Percentiles rank a stretch among this genome's conserved stretches.
phyloP scores from a whole-genome alignment of 2,888 invertebrate genomes.

The Stenurella melanura region DNA sequence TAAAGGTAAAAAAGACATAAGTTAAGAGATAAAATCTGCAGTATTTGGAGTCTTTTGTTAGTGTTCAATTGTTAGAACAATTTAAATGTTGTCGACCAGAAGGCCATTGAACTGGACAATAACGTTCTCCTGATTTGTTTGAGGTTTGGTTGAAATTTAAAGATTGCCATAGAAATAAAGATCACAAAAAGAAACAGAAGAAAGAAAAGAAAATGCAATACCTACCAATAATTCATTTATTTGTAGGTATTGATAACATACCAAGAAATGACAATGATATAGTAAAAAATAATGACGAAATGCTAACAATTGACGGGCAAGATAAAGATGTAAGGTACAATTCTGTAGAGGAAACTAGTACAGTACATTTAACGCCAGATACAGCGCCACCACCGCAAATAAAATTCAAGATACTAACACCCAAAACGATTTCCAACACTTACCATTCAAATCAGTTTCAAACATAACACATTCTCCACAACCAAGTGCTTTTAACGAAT shows the following conservation, averaged over 20 bases:
- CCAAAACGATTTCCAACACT: neutral
- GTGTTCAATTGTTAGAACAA: constrained; percentile 2
- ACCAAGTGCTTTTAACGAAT: neutral
- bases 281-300: too few relatives aligned
- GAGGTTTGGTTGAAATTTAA: constrained; percentile 8
- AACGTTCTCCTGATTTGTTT: constrained; percentile 5
- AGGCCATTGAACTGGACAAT: constrained; percentile 5
- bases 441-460: too few relatives aligned
- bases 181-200: neutral
- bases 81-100: neutral
- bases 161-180: constrained; percentile 4
- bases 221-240: too few relatives aligned
- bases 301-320: too few relatives aligned
- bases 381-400: too few relatives aligned
- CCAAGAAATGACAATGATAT: too few relatives aligned
- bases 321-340: too few relatives aligned
- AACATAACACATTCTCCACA: neutral
- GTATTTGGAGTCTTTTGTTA: constrained; percentile 5
- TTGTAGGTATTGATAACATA: too few relatives aligned
- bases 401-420: too few relatives aligned
- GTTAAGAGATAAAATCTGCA: constrained; percentile 8
- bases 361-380: too few relatives aligned
- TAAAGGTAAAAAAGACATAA: neutral
- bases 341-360: too few relatives aligned
- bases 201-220: too few relatives aligned